Base-by-base conservation (phyloP, 2,797 vertebrate genomes). In the Adrianichthys oophorus region DNA sequence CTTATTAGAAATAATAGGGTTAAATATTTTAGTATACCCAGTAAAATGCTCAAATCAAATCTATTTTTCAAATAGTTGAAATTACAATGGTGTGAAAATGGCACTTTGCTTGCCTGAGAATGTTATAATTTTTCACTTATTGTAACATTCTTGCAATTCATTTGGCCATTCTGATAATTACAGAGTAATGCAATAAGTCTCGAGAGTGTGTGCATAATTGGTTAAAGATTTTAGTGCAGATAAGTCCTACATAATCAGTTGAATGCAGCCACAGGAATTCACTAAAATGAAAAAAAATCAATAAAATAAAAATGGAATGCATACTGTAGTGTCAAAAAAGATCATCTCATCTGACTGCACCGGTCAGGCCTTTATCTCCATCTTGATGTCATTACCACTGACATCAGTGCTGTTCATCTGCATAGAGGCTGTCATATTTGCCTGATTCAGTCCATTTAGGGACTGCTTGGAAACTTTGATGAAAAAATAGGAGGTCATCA, bases 141-240 rank as follows among this genome's bases (percentile, higher is more conserved):
- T 60, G 52, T 66, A 52, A 63, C 75, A 60, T 59, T 85, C 71
- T 62, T 57, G 45, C 51, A 66, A 84, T 87, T 78, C 80, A 68
- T 78, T 87, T 78, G 78, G 67, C 79, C 23, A 48, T 42, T 50
- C 66, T 70, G 70, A 80, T 85, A 83, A 90, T 86, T 72, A 65
- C 67, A 68, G 65, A 74, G 52, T 74, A 78, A 85, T 82, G 70
- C 72, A 78, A 48, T 72, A 71, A 80, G 80, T 77, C 84, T 85
- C 64, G 64, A 76, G 62, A 65, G 73, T 72, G 68, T 59, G 65
- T 79, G 74, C 74, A 82, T 79, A 84, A 76, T 76, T 19, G 49
- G 44, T 1, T 7, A 52, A 53, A 48, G 24, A 69, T 56, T 60
- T 79, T 64, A 51, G 50, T 68, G 78, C 74, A 80, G 52, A 71